Conservation (phyloP, 1,140 invertebrate species). For the Amyelois transitella region DNA sequence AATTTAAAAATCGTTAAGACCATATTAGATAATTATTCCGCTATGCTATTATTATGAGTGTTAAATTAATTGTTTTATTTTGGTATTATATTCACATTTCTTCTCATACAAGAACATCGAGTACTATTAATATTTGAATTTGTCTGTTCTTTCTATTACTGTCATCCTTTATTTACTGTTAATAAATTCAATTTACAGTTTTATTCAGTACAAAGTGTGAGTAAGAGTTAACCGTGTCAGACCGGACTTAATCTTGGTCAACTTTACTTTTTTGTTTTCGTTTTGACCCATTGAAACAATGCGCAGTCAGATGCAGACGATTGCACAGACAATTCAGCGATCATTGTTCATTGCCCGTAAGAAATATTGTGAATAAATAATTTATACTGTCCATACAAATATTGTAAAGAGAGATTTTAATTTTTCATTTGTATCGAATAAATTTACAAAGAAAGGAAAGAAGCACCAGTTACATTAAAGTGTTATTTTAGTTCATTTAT, state of each 20-base stretch:
- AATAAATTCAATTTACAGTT: background rate
- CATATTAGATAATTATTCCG: background rate
- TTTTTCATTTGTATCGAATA: too few species aligned
- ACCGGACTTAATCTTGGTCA: background rate
- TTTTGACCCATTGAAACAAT: constrained; percentile 1
- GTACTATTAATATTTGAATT: too few species aligned
- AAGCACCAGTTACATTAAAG: too few species aligned
- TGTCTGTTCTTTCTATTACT: too few species aligned
- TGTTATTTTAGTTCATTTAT: too few species aligned
- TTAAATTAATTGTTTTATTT: background rate
- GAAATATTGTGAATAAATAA: too few species aligned
- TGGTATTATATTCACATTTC: too few species aligned
- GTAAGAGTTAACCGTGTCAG: constrained; percentile 3
- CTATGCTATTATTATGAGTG: background rate
- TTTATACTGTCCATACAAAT: too few species aligned
- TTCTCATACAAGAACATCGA: too few species aligned
- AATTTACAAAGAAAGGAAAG: too few species aligned
- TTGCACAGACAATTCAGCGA: background rate
- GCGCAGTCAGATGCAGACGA: background rate
- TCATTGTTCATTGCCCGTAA: too few species aligned
- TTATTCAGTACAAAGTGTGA: background rate
- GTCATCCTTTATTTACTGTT: background rate
- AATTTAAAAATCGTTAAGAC: background rate
- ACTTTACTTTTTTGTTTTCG: constrained; percentile 6
- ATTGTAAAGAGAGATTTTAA: too few species aligned